Evolutionary conservation across 2,888 invertebrate genomes (phyloP).

Genomic region (Schizotus pectinicornis): DNA sequence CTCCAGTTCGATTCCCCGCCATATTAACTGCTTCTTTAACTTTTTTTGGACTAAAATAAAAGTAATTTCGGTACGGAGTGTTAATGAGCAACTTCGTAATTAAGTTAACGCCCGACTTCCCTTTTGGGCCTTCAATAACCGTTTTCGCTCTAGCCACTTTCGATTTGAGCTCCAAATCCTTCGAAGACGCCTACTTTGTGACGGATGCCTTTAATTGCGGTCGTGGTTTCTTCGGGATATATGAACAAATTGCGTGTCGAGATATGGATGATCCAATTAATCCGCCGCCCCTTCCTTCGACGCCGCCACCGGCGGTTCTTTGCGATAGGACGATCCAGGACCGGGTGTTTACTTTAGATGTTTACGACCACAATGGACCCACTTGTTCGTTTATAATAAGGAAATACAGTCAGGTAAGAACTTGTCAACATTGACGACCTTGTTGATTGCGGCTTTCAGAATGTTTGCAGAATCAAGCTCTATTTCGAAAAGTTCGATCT

Average conservation of each 20-base stretch:
- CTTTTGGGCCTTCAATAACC: constrained; percentile 3
- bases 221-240: constrained; percentile 58
- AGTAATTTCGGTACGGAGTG: too few relatives aligned
- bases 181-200: constrained; percentile 55
- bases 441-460: constrained; percentile 37
- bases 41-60: too few relatives aligned
- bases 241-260: constrained; percentile 55
- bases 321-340: constrained; percentile 44
- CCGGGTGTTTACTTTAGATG: constrained; percentile 45
- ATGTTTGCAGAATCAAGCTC: constrained; percentile 49
- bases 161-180: constrained; percentile 35
- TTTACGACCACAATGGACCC: constrained; percentile 37
- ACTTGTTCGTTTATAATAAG: constrained; percentile 35
- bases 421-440: constrained; percentile 16
- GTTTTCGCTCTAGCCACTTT: constrained; percentile 36
- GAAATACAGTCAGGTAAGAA: constrained; percentile 36
- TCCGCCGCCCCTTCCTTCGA: constrained; percentile 22
- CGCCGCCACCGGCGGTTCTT: constrained; percentile 19
- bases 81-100: background rate
- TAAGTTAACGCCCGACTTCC: background rate
- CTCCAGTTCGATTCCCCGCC: too few relatives aligned
- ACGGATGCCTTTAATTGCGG: constrained; percentile 54
- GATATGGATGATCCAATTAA: constrained; percentile 30
- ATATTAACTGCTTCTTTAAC: too few relatives aligned
- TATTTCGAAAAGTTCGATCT: constrained; percentile 50